These are phyloP conservation scores for Salpingus planirostris DNA, from an alignment of 2,888 invertebrate species.

Conservation along the genomic window DNA sequence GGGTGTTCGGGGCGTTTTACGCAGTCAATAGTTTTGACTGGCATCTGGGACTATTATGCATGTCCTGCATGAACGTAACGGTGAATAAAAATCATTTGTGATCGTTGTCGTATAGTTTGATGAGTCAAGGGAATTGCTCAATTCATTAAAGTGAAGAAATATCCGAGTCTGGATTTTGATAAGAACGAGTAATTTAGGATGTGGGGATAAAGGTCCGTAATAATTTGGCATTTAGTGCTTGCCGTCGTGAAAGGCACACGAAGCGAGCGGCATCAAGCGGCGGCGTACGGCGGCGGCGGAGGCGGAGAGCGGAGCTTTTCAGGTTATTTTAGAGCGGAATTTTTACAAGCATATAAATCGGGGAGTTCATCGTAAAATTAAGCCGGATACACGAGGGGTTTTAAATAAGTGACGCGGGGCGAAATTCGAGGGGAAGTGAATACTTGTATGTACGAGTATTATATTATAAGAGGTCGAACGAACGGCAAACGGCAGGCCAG, in stretches of 20 bases:
- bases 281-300: too few species aligned
- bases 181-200: slow-evolving; percentile 8
- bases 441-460: too few species aligned
- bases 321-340: slow-evolving; percentile 11
- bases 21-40: too few species aligned
- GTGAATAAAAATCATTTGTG: too few species aligned
- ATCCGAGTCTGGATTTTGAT: too few species aligned
- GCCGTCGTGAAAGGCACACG: slow-evolving; percentile 5
- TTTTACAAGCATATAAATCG: slow-evolving; percentile 13
- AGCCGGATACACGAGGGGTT: slow-evolving; percentile 11
- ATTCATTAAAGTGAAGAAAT: too few species aligned
- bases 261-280: too few species aligned
- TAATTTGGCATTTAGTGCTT: slow-evolving; percentile 8
- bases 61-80: too few species aligned
- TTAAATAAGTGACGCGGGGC: slow-evolving; percentile 13
- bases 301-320: slow-evolving; percentile 6
- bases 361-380: slow-evolving; percentile 16
- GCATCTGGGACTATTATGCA: too few species aligned
- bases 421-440: slow-evolving; percentile 15
- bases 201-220: slow-evolving; percentile 8
- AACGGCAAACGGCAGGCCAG: slow-evolving; percentile 10
- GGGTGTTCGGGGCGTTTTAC: too few species aligned
- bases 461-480: slow-evolving; percentile 9
- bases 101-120: too few species aligned
- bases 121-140: too few species aligned